Conservation (phyloP, 2,888 invertebrate species). For the Megamerina dolium region DNA sequence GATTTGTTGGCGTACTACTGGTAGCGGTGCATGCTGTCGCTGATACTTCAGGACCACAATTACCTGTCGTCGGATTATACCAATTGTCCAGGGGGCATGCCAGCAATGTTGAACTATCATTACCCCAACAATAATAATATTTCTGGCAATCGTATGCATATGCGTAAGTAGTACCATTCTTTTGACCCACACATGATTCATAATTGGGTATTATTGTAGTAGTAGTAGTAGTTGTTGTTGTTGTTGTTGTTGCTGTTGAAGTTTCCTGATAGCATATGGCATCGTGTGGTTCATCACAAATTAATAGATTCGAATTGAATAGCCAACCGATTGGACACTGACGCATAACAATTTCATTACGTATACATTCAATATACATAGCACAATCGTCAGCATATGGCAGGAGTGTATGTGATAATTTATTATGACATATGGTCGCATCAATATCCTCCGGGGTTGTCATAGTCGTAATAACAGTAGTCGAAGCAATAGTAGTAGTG, state of each 20-base stretch:
- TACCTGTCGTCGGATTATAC: conserved; percentile 27
- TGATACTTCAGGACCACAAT: conserved; percentile 28
- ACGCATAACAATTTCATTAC: conserved; percentile 18
- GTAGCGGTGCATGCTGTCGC: conserved; percentile 24
- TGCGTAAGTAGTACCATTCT: conserved; percentile 10
- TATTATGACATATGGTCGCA: not conserved
- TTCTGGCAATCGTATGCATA: conserved; percentile 16
- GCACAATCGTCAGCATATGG: conserved; percentile 32
- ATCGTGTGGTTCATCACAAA: conserved; percentile 28
- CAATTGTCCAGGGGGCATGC: conserved; percentile 26
- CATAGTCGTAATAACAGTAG: not conserved
- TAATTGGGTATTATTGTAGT: conserved; percentile 8
- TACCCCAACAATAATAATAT: conserved; percentile 28
- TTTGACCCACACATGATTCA: conserved; percentile 10
- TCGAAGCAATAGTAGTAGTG: not conserved
- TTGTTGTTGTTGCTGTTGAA: conserved; percentile 6
- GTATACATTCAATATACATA: conserved; percentile 27
- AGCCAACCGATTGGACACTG: conserved; percentile 24
- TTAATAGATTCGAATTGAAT: conserved; percentile 26
- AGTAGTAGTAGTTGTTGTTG: conserved; percentile 8
- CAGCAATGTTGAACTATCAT: conserved; percentile 19
- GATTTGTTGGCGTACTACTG: conserved; percentile 12
- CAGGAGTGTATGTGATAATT: conserved; percentile 18
- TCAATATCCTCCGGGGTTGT: not conserved
- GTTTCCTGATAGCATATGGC: conserved; percentile 27